Percentiles rank a stretch among this genome's conserved stretches.
phyloP scores from a whole-genome alignment of 2,888 invertebrate species.

The Spilosoma lubricipeda region DNA sequence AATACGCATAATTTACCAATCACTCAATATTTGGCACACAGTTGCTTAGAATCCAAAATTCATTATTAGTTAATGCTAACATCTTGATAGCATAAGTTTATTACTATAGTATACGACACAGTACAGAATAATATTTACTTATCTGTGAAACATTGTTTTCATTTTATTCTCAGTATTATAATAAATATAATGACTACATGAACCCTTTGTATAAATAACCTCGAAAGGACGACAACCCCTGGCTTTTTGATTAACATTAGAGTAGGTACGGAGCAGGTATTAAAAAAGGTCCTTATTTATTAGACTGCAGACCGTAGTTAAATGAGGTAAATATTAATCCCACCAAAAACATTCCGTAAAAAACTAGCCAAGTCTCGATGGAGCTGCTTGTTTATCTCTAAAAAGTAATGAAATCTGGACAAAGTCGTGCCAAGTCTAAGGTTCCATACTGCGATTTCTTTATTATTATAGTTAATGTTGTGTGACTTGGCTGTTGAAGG shows the following conservation, averaged over 20 bases:
- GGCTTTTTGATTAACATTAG: slow-evolving; percentile 1
- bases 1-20: neutral
- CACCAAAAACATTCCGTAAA: too few species aligned
- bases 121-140: neutral
- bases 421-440: too few species aligned
- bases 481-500: too few species aligned
- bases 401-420: too few species aligned
- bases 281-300: neutral
- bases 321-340: neutral
- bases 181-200: slow-evolving; percentile 1
- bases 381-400: too few species aligned
- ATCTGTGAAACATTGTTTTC: neutral
- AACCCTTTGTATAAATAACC: neutral
- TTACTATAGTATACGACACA: neutral
- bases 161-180: neutral
- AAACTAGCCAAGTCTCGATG: too few species aligned
- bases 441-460: too few species aligned
- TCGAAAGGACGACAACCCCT: slow-evolving; percentile 10
- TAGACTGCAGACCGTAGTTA: neutral
- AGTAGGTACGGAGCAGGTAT: neutral
- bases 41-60: neutral
- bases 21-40: neutral
- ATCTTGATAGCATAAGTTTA: neutral
- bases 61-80: neutral
- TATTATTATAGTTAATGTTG: too few species aligned